Percentiles rank a stretch among this genome's conserved stretches.
These are phyloP conservation scores for Sipha flava DNA, from an alignment of 1,140 invertebrate species.

Conservation along the genomic window DNA sequence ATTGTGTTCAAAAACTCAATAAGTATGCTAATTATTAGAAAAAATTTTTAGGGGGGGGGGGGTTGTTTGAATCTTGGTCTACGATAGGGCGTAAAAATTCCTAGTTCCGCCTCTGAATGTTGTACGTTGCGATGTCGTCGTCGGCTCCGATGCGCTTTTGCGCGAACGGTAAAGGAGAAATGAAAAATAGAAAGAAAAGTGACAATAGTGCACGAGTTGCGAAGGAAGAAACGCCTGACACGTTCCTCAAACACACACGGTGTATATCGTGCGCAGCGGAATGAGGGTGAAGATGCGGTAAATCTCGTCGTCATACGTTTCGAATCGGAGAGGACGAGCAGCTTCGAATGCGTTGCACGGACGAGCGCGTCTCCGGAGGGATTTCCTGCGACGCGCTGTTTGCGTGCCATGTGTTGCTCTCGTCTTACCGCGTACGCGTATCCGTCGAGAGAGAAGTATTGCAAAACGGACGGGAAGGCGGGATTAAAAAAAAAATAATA, in stretches of 20 bases:
- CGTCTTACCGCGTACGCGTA: too few relatives aligned
- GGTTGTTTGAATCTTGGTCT: too few relatives aligned
- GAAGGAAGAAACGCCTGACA: not conserved
- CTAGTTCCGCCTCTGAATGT: too few relatives aligned
- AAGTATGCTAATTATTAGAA: too few relatives aligned
- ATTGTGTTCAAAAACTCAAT: too few relatives aligned
- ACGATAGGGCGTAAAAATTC: too few relatives aligned
- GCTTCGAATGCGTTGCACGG: not conserved
- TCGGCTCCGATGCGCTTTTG: not conserved
- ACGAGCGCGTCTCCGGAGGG: not conserved
- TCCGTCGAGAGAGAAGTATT: too few relatives aligned
- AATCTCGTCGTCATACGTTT: not conserved
- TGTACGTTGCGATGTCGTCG: not conserved
- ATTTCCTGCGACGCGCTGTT: not conserved
- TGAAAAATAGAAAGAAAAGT: not conserved
- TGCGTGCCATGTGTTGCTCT: too few relatives aligned
- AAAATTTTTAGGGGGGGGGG: too few relatives aligned
- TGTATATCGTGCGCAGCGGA: too few relatives aligned
- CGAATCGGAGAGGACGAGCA: not conserved
- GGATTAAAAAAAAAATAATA: too few relatives aligned
- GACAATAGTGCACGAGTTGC: not conserved
- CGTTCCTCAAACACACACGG: not conserved
- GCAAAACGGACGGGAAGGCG: too few relatives aligned
- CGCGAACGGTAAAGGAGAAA: not conserved
- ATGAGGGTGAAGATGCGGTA: not conserved